A percentile compares a stretch with the other conserved stretches of the same genome.
phyloP scores from a whole-genome alignment of 2,113 vertebrate genomes.

The Campylorhamphus procurvoides region DNA sequence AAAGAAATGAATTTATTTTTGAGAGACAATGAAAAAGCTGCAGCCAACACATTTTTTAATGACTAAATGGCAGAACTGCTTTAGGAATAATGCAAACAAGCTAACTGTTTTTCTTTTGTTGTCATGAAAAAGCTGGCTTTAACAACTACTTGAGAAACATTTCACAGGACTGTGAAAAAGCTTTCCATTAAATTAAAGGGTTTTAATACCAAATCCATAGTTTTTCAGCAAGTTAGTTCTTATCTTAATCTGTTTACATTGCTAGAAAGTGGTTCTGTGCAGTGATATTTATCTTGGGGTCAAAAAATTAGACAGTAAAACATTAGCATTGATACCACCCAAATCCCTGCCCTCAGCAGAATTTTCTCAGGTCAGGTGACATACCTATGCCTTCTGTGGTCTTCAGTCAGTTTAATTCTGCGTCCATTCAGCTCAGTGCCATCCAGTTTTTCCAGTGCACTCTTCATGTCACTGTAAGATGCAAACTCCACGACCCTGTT shows the following conservation, averaged over 20 bases:
- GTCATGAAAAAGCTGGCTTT: neutral
- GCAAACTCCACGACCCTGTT: conserved; percentile 92
- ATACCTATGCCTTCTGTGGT: conserved; percentile 85
- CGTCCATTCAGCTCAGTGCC: conserved; percentile 91
- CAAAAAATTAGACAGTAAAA: neutral
- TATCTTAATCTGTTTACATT: conserved; percentile 19
- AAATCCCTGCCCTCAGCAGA: neutral
- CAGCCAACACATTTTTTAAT: neutral
- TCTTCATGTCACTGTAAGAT: conserved; percentile 92
- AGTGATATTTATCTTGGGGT: neutral
- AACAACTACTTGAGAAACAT: neutral
- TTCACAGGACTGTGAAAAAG: neutral
- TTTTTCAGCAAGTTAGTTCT: neutral
- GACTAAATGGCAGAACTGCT: neutral
- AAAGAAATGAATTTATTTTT: neutral
- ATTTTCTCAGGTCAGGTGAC: conserved; percentile 10
- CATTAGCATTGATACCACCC: neutral
- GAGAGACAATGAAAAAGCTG: neutral
- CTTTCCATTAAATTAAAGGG: neutral
- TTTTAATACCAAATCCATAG: neutral
- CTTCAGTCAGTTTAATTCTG: conserved; percentile 89
- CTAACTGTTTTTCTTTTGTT: neutral
- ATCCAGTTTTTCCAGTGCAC: conserved; percentile 88
- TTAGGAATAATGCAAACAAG: neutral
- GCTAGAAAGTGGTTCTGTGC: neutral